These are phyloP conservation scores for Galeruca laticollis DNA, from an alignment of 2,888 invertebrate species.

Conservation along the genomic window DNA sequence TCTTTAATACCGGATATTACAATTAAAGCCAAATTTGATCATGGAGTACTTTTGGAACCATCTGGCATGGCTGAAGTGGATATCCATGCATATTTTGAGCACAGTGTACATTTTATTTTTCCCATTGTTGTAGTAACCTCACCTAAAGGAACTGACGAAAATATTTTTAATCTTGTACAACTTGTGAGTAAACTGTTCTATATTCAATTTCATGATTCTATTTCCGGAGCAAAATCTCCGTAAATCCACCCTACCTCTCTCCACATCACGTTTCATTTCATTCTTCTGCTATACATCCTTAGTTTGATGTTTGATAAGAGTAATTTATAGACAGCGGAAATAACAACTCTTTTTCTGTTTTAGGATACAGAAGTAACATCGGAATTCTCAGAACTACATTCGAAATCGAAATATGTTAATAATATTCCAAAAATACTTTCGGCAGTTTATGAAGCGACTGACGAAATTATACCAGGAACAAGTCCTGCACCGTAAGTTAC, in stretches of 20 bases:
- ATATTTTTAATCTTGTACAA: slow-evolving; percentile 43
- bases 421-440: slow-evolving; percentile 15
- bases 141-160: neutral
- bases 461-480: slow-evolving; percentile 36
- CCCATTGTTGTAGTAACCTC: slow-evolving; percentile 36
- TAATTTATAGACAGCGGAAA: too few species aligned
- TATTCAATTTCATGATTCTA: neutral
- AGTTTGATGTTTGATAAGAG: too few species aligned
- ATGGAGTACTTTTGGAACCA: slow-evolving; percentile 18
- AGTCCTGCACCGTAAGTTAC: slow-evolving; percentile 36
- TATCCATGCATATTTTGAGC: slow-evolving; percentile 38
- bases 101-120: slow-evolving; percentile 35
- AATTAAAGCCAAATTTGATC: slow-evolving; percentile 24
- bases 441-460: neutral
- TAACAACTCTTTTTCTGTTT: slow-evolving; percentile 25
- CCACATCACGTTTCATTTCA: too few species aligned
- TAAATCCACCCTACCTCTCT: too few species aligned
- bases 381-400: slow-evolving; percentile 37
- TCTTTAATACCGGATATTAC: slow-evolving; percentile 24
- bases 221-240: too few species aligned
- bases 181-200: slow-evolving; percentile 42
- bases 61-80: slow-evolving; percentile 9
- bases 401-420: slow-evolving; percentile 18
- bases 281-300: too few species aligned
- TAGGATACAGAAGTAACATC: slow-evolving; percentile 39